Evolutionary conservation across 2,797 vertebrate species (phyloP).

Genomic region (Hypotaenidia okinawae): DNA sequence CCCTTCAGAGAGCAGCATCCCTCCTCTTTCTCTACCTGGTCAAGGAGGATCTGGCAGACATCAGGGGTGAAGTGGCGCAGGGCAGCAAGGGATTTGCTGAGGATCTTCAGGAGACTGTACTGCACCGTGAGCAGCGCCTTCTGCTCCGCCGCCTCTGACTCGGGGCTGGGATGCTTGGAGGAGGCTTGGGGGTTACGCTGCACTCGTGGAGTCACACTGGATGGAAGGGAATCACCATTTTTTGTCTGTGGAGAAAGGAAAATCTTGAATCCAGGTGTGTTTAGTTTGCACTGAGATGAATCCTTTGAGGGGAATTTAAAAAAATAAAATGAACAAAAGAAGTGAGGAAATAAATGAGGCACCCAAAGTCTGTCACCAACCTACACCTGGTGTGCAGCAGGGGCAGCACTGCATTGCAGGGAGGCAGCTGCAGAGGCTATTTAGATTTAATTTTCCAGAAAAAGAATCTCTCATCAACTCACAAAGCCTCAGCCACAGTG

Average conservation of each 20-base stretch:
- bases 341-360: background rate
- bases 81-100: conserved; percentile 93
- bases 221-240: conserved; percentile 88
- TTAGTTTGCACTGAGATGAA: background rate
- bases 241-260: conserved; percentile 81
- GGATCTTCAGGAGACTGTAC: conserved; percentile 95
- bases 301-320: background rate
- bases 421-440: conserved; percentile 26
- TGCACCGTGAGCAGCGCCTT: conserved; percentile 90
- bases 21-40: conserved; percentile 83
- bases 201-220: conserved; percentile 79
- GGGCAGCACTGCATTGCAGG: conserved; percentile 28
- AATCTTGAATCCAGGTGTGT: background rate
- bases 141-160: conserved; percentile 89
- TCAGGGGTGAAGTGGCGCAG: conserved; percentile 96
- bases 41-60: conserved; percentile 96
- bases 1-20: background rate
- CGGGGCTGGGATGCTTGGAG: conserved; percentile 79
- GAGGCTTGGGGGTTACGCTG: conserved; percentile 80
- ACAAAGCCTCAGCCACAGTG: background rate
- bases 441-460: background rate
- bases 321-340: background rate
- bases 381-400: background rate
- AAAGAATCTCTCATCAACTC: background rate
- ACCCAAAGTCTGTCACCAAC: background rate